phyloP scores from a whole-genome alignment of 2,888 invertebrate species.

The Colletes collaris region DNA sequence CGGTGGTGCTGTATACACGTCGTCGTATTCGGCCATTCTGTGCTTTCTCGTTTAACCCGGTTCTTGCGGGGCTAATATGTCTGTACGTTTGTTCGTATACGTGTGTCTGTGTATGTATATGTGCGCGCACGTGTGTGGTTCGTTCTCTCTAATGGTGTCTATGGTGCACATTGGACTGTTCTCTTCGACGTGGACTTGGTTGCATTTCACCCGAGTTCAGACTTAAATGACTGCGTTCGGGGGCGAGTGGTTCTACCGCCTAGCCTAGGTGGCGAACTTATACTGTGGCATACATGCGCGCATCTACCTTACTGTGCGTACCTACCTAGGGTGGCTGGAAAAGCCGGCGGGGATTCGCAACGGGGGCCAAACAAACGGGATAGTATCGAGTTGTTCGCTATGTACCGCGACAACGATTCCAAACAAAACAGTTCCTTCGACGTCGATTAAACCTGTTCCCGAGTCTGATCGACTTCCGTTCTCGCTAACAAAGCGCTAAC shows the following conservation, averaged over 20 bases:
- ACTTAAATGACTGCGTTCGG: slow-evolving; percentile 22
- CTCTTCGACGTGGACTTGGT: slow-evolving; percentile 62
- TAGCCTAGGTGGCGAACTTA: slow-evolving; percentile 12
- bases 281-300: slow-evolving; percentile 55
- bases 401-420: not conserved
- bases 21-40: not conserved
- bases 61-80: slow-evolving; percentile 19
- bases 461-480: too few relatives aligned
- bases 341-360: slow-evolving; percentile 20
- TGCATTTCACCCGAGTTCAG: slow-evolving; percentile 68
- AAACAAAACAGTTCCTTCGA: not conserved
- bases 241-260: slow-evolving; percentile 20
- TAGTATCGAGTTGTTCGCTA: not conserved
- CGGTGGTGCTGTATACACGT: not conserved
- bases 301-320: slow-evolving; percentile 64
- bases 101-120: not conserved
- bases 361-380: slow-evolving; percentile 8
- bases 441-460: not conserved
- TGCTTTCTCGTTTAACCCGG: slow-evolving; percentile 2
- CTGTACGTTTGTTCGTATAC: not conserved
- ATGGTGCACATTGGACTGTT: slow-evolving; percentile 26
- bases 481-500: too few relatives aligned
- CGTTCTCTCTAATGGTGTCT: not conserved
- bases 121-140: not conserved
- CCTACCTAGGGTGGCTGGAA: slow-evolving; percentile 53